These are phyloP conservation scores for Henricia sp. DNA, from an alignment of 53 echinoderm and acorn worm species.

Conservation along the genomic window DNA sequence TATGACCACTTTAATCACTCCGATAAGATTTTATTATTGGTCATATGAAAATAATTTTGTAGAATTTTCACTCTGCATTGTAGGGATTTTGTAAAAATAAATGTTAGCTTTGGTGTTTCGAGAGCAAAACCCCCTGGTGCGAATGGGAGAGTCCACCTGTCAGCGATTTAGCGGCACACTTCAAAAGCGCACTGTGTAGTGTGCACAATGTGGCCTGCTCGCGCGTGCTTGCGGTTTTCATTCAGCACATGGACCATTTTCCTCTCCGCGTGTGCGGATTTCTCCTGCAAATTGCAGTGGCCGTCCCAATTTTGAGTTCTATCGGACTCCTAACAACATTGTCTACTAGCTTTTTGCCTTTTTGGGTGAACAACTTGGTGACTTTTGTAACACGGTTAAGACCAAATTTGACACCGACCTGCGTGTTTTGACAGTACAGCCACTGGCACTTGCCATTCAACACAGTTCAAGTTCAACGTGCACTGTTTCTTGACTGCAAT, in stretches of 20 bases:
- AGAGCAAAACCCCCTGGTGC: neutral
- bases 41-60: too few species aligned
- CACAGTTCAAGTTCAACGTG: slow-evolving; percentile 24
- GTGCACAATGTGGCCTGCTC: slow-evolving; percentile 44
- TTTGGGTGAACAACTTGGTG: neutral
- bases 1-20: neutral
- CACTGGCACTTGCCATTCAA: too few species aligned
- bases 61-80: too few species aligned
- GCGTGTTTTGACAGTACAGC: too few species aligned
- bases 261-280: neutral
- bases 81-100: too few species aligned
- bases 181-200: slow-evolving; percentile 53
- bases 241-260: neutral
- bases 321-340: neutral
- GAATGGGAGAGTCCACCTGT: slow-evolving; percentile 49
- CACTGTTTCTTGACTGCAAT: neutral
- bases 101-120: too few species aligned
- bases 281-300: too few species aligned
- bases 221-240: slow-evolving; percentile 38
- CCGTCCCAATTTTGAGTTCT: neutral
- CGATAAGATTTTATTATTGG: neutral
- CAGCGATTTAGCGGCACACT: slow-evolving; percentile 50
- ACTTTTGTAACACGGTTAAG: neutral
- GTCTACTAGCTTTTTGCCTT: neutral
- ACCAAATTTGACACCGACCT: too few species aligned